Percentiles rank a stretch among this genome's conserved stretches.
Conservation (phyloP, 2,888 invertebrate species). For the Nomada lathburiana region DNA sequence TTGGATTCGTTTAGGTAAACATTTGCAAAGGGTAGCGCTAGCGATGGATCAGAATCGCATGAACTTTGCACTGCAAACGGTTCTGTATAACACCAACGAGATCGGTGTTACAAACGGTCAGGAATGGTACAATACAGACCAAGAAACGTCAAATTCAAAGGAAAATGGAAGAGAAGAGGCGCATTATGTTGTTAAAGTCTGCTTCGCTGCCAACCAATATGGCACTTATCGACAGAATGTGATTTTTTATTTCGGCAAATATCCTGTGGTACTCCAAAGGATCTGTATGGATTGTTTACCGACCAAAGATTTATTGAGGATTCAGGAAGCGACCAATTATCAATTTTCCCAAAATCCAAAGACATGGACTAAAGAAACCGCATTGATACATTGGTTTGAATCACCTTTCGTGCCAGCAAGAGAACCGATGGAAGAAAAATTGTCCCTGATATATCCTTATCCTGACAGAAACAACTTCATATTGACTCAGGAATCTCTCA, state of each 20-base stretch:
- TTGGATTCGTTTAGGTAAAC: slow-evolving; percentile 63
- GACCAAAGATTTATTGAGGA: slow-evolving; percentile 87
- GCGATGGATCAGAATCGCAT: slow-evolving; percentile 72
- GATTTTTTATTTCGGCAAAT: slow-evolving; percentile 90
- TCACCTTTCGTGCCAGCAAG: slow-evolving; percentile 86
- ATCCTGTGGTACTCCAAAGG: slow-evolving; percentile 88
- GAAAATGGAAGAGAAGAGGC: not conserved
- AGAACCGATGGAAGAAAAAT: slow-evolving; percentile 80
- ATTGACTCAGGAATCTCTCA: slow-evolving; percentile 89
- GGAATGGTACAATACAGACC: slow-evolving; percentile 66
- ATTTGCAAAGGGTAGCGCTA: slow-evolving; percentile 73
- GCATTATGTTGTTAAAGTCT: slow-evolving; percentile 46
- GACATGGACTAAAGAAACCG: slow-evolving; percentile 84
- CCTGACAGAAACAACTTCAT: slow-evolving; percentile 89
- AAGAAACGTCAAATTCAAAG: not conserved
- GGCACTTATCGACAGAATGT: slow-evolving; percentile 92
- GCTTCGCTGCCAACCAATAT: slow-evolving; percentile 82
- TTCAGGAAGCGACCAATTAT: slow-evolving; percentile 88
- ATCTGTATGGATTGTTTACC: slow-evolving; percentile 92
- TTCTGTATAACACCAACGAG: slow-evolving; percentile 48
- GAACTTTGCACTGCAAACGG: slow-evolving; percentile 73
- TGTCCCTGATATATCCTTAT: slow-evolving; percentile 86
- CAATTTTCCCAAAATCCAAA: slow-evolving; percentile 88
- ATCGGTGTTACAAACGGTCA: slow-evolving; percentile 69
- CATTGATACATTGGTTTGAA: slow-evolving; percentile 85